A percentile compares a stretch with the other conserved stretches of the same genome.
Conservation (phyloP, 1,140 invertebrate species). For the Drosophila yakuba region DNA sequence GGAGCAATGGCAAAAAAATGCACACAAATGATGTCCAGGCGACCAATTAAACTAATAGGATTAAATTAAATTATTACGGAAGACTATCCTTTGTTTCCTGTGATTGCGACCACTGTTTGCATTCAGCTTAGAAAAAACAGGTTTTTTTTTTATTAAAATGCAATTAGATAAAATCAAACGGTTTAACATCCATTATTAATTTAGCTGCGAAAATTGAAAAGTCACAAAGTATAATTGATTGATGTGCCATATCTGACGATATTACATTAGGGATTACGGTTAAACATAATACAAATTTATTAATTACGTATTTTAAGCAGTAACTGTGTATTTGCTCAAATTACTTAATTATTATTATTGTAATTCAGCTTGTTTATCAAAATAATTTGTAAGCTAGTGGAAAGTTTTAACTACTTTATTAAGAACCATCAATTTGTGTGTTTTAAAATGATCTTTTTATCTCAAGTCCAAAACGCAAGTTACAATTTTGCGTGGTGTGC, state of each 20-base stretch:
- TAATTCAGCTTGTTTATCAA: not conserved
- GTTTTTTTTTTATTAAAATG: not conserved
- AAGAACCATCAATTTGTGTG: too few species aligned
- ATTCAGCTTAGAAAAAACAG: not conserved
- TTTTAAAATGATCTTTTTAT: not conserved
- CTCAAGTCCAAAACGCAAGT: not conserved
- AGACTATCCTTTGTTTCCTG: not conserved
- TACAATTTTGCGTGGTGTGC: slow-evolving; percentile 46
- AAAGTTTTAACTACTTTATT: not conserved
- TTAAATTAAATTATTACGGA: slow-evolving; percentile 23
- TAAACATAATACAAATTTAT: too few species aligned
- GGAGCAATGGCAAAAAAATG: slow-evolving; percentile 30
- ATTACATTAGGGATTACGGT: too few species aligned
- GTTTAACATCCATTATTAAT: not conserved
- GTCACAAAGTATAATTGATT: too few species aligned
- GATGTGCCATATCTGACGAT: too few species aligned
- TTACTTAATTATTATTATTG: too few species aligned
- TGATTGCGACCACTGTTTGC: not conserved
- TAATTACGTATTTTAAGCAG: too few species aligned
- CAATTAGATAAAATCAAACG: not conserved
- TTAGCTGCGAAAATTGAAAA: too few species aligned
- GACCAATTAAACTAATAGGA: slow-evolving; percentile 22
- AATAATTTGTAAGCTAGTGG: not conserved
- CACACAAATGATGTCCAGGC: slow-evolving; percentile 3
- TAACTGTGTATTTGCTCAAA: too few species aligned